Base-by-base conservation (phyloP, 2,797 vertebrate genomes). In the Denticeps clupeoides region DNA sequence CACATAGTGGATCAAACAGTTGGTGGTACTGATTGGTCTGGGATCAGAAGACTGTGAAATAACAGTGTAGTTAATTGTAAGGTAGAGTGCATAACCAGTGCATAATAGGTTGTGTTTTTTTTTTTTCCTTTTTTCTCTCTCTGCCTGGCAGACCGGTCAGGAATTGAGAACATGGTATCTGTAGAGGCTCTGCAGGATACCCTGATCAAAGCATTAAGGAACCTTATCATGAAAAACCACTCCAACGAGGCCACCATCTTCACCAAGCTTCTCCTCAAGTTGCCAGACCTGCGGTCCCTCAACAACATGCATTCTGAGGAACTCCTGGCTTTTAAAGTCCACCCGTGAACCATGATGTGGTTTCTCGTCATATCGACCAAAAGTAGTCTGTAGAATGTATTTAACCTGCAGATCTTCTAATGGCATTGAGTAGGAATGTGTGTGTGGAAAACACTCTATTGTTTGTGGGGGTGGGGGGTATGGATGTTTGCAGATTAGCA, bases 281-380 rank as follows among this genome's bases (percentile, higher is more conserved):
- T 99, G 41, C 91, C 93, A 0, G 93, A 99, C 71, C 86, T 99
- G 73, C 92, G 92, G 19, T 94, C 93, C 21, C 91, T 99, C 74
- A 99, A 98, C 77, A 99, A 96, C 83, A 86, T 95, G 90, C 95
- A 99, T 83, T 98, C 92, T 25, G 93, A 98, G 78, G 93, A 96
- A 69, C 89, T 99, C 69, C 79, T 98, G 67, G 90, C 95, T 66
- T 99, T 99, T 71, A 93, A 91, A 81, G 92, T 97, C 74, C 91
- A 97, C 67, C 73, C 79, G 1, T 83, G 57, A 84, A 25, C 24
- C 19, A 24, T 33, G 26, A 53, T 33, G 25, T 12, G 13, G 4
- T 6, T 35, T 16, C 35, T 27, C 21, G 12, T 15, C 22, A 47
- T 27, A 41, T 24, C 13, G 56, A 77, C 75, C 73, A 73, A 72